These are phyloP conservation scores for Trichomalopsis sarcophagae DNA, from an alignment of 1,140 invertebrate species.

Conservation along the genomic window DNA sequence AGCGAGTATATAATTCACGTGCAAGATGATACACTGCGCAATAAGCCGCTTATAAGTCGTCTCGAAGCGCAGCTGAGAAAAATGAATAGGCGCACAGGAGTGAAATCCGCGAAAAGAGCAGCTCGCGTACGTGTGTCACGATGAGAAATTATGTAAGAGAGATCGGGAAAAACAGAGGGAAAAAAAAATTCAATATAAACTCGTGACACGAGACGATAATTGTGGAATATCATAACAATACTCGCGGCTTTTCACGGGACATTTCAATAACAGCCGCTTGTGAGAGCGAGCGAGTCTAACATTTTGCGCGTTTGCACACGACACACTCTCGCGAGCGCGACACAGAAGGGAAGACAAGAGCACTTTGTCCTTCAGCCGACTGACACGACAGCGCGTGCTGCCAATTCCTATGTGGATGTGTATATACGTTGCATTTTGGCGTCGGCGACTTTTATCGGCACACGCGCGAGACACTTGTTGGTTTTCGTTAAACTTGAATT, in stretches of 20 bases:
- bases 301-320: neutral
- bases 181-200: neutral
- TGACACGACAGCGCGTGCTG: neutral
- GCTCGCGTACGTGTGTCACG: neutral
- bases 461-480: no score
- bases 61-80: no score
- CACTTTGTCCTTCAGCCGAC: constrained; percentile 28
- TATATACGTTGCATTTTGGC: neutral
- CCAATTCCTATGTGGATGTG: neutral
- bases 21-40: no score
- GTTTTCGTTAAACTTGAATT: no score
- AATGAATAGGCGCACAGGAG: no score
- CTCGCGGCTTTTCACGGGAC: neutral
- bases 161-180: neutral
- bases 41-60: no score
- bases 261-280: neutral
- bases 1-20: no score
- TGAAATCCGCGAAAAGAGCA: neutral
- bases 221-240: constrained; percentile 8
- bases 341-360: neutral
- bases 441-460: no score
- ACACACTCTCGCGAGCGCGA: neutral
- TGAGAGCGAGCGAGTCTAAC: neutral
- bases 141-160: neutral
- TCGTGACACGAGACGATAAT: neutral